Base-by-base conservation (phyloP, 2,888 invertebrate genomes). In the Stenoptilia bipunctidactyla region DNA sequence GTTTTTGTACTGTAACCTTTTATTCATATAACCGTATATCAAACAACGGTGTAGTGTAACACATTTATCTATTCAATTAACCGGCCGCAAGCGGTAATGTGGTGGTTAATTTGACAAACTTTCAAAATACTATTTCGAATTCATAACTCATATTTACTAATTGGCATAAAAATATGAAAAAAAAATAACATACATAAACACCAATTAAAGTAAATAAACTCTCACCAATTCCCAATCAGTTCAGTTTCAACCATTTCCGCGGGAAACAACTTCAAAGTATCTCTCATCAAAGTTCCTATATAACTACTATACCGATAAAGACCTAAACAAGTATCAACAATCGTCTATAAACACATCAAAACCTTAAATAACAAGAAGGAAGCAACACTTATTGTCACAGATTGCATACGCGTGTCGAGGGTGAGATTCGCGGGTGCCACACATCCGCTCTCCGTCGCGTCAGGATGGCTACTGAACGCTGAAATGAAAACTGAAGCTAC, bases 331-430 rank as follows among this genome's bases (percentile, higher is more conserved):
- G n/a, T 12, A 34, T 6, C 14, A 34, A 13, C 34, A 12, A 54
- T 46, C 45, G 51, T 56, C 46, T 61, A 62, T 56, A 65, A 65
- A 67, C 59, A 60, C 59, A 53, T 66, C 49, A 58, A 68, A 71
- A 68, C 63, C 55, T 61, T 67, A 67, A 52, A 64, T 67, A 72
- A 66, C 64, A 71, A 69, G 71, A 65, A 74, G 77, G 80, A 79
- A 82, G 80, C 72, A 75, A 79, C 76, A 79, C 71, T 83, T 83
- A 83, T 83, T 83, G 83, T 83, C 83, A 80, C 79, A 82, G 76
- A 67, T 80, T 83, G 56, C 77, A 71, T 75, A 64, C 72, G 70
- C 73, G 71, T 61, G 55, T 50, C 50, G 52, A 52, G 56, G 55
- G 49, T 45, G 61, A 54, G 53, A 53, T 45, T 54, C 63, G 66